Conservation (phyloP, 2,113 vertebrate genomes). For the Cochlearius cochlearius region DNA sequence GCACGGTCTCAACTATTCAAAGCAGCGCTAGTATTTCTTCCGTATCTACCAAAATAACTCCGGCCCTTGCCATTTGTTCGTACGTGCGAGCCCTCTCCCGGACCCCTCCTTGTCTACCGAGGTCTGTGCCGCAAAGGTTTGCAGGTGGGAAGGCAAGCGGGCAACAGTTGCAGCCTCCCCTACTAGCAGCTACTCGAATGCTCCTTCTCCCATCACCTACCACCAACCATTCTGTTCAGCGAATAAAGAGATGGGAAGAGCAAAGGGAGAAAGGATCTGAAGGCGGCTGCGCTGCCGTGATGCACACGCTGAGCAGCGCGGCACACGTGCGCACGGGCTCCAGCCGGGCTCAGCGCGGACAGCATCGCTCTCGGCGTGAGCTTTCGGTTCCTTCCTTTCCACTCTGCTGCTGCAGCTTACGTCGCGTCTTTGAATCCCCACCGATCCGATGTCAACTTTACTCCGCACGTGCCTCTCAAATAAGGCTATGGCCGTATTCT, state of each 20-base stretch:
- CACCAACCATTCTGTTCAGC: not conserved
- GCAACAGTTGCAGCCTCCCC: not conserved
- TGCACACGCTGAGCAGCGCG: rapidly evolving
- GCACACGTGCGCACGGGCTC: not conserved
- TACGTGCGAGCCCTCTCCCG: not conserved
- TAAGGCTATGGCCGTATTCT: not conserved
- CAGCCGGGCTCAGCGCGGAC: rapidly evolving
- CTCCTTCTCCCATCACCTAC: not conserved
- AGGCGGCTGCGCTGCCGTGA: not conserved
- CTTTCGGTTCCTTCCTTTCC: not conserved
- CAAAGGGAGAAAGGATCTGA: not conserved
- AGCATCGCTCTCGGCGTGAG: not conserved
- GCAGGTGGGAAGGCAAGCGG: rapidly evolving
- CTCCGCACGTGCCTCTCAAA: not conserved
- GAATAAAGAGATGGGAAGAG: not conserved
- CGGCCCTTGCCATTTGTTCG: not conserved
- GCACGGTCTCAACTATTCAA: not conserved
- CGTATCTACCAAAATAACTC: not conserved
- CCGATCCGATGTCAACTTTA: not conserved
- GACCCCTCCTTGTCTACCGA: not conserved
- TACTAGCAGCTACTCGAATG: not conserved
- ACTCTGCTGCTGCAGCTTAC: not conserved
- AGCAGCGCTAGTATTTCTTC: constrained; percentile 2
- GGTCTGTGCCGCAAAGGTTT: not conserved
- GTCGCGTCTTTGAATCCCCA: not conserved